These are phyloP conservation scores for Ibycter americanus DNA, from an alignment of 2,797 vertebrate species.

Conservation along the genomic window DNA sequence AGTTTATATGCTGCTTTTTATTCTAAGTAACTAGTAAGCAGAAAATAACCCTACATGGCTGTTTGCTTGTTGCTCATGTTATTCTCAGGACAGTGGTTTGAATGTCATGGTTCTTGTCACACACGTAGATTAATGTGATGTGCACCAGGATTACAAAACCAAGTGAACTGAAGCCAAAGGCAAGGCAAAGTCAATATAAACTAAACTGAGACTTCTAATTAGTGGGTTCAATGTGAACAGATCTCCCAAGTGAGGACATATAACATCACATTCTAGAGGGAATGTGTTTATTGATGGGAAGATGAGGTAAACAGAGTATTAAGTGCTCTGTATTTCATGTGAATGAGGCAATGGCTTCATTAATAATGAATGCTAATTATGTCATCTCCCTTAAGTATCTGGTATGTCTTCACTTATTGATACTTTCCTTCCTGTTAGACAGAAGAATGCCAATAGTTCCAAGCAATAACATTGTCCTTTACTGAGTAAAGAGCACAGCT, in stretches of 20 bases:
- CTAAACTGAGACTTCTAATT: conserved; percentile 8
- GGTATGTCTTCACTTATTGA: conserved; percentile 23
- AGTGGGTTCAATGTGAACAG: background rate
- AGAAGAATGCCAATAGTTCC: conserved; percentile 6
- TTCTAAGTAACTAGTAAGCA: background rate
- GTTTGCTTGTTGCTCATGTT: background rate
- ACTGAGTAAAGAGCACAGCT: background rate
- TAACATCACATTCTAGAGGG: background rate
- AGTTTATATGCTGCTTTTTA: background rate
- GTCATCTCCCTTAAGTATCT: conserved; percentile 46
- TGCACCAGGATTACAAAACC: background rate
- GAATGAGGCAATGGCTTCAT: conserved; percentile 59
- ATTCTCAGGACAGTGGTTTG: background rate
- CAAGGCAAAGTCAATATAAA: conserved; percentile 42
- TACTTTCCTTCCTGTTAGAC: conserved; percentile 28
- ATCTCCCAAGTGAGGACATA: background rate
- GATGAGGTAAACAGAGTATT: conserved; percentile 36
- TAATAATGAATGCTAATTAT: conserved; percentile 72
- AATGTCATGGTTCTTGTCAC: background rate
- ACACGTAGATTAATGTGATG: background rate
- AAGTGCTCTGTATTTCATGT: conserved; percentile 58
- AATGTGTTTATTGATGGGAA: conserved; percentile 51
- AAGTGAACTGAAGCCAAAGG: background rate
- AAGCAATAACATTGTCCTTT: background rate
- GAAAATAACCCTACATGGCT: background rate